Percentiles rank a stretch among this genome's conserved stretches.
Conservation (phyloP, 92 coral and sea anemone species). For the Actinernus sp. region DNA sequence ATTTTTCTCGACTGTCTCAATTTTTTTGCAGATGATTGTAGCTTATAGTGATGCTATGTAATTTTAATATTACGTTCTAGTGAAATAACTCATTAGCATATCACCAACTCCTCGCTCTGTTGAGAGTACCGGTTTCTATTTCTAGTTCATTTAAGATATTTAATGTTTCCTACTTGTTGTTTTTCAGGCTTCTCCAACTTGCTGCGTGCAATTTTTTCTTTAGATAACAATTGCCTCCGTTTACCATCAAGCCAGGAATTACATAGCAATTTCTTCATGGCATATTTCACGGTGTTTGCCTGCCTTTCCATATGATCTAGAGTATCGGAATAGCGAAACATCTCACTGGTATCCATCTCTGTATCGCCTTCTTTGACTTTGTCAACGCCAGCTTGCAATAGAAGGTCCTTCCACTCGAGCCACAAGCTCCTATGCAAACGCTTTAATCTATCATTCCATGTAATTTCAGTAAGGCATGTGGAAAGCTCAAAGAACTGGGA, state of each 20-base stretch:
- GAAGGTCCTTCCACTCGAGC: slow-evolving; percentile 50
- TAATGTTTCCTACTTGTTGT: neutral
- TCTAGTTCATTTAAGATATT: too few relatives aligned
- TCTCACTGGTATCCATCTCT: slow-evolving; percentile 25
- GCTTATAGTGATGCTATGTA: too few relatives aligned
- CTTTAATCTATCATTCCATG: slow-evolving; percentile 7
- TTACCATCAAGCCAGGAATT: slow-evolving; percentile 3
- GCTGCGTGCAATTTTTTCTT: slow-evolving; percentile 34
- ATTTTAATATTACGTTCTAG: too few relatives aligned
- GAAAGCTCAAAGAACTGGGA: slow-evolving; percentile 37
- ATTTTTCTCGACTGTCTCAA: too few relatives aligned
- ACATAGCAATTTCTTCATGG: neutral
- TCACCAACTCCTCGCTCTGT: too few relatives aligned
- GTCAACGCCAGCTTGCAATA: neutral
- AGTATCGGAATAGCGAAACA: slow-evolving; percentile 39
- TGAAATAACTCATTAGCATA: too few relatives aligned
- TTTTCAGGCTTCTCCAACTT: slow-evolving; percentile 19
- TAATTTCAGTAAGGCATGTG: slow-evolving; percentile 21
- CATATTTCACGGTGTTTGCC: slow-evolving; percentile 29
- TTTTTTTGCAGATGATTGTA: too few relatives aligned
- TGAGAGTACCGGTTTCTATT: too few relatives aligned
- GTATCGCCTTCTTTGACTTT: slow-evolving; percentile 18
- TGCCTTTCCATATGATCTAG: slow-evolving; percentile 52
- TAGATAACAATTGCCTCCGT: slow-evolving; percentile 26
- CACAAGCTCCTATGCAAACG: slow-evolving; percentile 27